phyloP scores from a whole-genome alignment of 2,888 invertebrate genomes.

The Eucera pruinosa region DNA sequence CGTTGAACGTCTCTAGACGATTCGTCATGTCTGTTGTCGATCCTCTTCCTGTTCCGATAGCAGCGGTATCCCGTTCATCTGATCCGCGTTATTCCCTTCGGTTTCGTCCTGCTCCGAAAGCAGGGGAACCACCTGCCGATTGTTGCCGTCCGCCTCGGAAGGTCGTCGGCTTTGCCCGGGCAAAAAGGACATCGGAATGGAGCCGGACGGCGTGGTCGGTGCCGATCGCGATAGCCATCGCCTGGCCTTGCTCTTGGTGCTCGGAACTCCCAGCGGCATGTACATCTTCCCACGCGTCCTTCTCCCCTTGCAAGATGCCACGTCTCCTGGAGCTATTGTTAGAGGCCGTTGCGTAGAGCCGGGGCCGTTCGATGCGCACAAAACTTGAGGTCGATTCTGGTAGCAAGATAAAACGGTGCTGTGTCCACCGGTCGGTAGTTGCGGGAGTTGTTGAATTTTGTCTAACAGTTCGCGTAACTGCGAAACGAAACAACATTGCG shows the following conservation, averaged over 20 bases:
- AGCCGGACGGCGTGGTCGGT: constrained; percentile 91
- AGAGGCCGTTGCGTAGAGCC: constrained; percentile 74
- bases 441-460: constrained; percentile 89
- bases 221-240: constrained; percentile 91
- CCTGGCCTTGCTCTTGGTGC: constrained; percentile 76
- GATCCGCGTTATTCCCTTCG: constrained; percentile 69
- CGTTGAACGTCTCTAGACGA: constrained; percentile 22
- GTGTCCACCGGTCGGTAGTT: constrained; percentile 82
- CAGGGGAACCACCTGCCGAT: constrained; percentile 79
- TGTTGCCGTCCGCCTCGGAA: constrained; percentile 76
- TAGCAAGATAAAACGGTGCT: constrained; percentile 66
- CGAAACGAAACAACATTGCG: constrained; percentile 17
- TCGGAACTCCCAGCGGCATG: constrained; percentile 83
- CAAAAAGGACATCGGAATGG: constrained; percentile 88
- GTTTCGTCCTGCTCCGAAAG: constrained; percentile 82
- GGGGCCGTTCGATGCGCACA: constrained; percentile 72
- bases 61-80: constrained; percentile 67
- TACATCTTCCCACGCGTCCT: constrained; percentile 84
- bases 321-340: constrained; percentile 79
- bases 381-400: constrained; percentile 76
- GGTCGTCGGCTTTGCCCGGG: constrained; percentile 84
- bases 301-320: constrained; percentile 73
- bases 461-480: constrained; percentile 88
- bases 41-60: constrained; percentile 76
- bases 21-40: constrained; percentile 65